Evolutionary conservation across 2,888 invertebrate species (phyloP).

Genomic region (Temnothorax ravouxi): DNA sequence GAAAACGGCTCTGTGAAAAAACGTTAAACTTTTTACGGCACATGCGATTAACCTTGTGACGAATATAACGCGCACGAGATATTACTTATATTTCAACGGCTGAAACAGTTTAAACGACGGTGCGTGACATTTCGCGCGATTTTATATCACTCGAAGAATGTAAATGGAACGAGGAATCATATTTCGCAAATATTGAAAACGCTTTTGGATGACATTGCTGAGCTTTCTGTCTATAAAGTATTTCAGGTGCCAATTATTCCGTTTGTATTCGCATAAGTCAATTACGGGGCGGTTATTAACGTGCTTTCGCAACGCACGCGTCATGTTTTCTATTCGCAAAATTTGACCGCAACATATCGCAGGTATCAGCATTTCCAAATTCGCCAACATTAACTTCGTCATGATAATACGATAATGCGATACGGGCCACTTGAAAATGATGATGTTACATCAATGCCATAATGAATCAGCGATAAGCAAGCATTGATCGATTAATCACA

Average conservation of each 20-base stretch:
- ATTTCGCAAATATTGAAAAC: constrained; percentile 15
- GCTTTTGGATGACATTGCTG: neutral
- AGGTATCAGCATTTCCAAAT: constrained; percentile 38
- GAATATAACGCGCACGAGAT: constrained; percentile 30
- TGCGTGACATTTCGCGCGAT: neutral
- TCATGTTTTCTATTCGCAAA: constrained; percentile 47
- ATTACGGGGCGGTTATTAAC: constrained; percentile 41
- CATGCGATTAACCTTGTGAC: constrained; percentile 39
- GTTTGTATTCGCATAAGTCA: constrained; percentile 34
- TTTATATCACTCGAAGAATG: constrained; percentile 11
- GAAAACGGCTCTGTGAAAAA: constrained; percentile 37
- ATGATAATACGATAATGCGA: constrained; percentile 51
- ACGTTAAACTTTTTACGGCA: constrained; percentile 25
- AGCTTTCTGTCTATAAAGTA: neutral
- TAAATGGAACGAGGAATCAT: neutral
- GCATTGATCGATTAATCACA: constrained; percentile 55
- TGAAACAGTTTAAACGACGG: constrained; percentile 17
- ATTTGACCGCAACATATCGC: constrained; percentile 35
- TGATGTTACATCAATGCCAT: constrained; percentile 33
- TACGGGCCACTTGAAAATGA: constrained; percentile 54
- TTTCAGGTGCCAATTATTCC: constrained; percentile 18
- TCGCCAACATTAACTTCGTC: constrained; percentile 50
- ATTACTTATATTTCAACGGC: constrained; percentile 42
- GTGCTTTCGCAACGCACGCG: constrained; percentile 12
- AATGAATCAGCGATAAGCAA: constrained; percentile 48